These are phyloP conservation scores for Leontocebus nigricollis DNA, from an alignment of 2,797 vertebrate species.

Conservation along the genomic window DNA sequence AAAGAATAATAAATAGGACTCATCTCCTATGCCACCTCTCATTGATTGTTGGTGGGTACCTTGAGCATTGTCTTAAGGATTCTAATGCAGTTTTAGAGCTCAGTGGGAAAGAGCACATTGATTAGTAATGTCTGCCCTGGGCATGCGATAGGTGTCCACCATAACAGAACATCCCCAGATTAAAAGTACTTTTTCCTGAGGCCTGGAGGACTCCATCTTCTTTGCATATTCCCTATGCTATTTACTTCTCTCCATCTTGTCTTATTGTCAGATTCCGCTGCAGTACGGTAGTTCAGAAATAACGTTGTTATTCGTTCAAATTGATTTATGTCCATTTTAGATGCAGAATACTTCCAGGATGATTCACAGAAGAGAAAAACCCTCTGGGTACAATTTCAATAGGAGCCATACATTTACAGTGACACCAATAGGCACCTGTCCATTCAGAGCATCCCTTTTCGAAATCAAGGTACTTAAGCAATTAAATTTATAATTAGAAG, in stretches of 20 bases:
- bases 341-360: neutral
- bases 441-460: neutral
- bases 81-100: neutral
- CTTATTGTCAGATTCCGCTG: neutral
- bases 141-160: neutral
- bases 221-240: neutral
- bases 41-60: neutral
- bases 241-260: neutral
- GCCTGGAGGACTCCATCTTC: neutral
- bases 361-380: neutral
- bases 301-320: neutral
- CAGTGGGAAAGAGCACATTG: neutral
- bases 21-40: neutral
- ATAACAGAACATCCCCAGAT: neutral
- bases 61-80: neutral
- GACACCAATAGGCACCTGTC: neutral
- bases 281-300: neutral
- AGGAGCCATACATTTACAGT: neutral
- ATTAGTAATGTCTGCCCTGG: constrained; percentile 42
- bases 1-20: constrained; percentile 17
- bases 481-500: neutral
- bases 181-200: constrained; percentile 10
- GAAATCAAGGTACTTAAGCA: neutral
- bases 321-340: constrained; percentile 27
- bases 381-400: neutral